phyloP scores from a whole-genome alignment of 2,113 vertebrate genomes.

The Patagioenas fasciata region DNA sequence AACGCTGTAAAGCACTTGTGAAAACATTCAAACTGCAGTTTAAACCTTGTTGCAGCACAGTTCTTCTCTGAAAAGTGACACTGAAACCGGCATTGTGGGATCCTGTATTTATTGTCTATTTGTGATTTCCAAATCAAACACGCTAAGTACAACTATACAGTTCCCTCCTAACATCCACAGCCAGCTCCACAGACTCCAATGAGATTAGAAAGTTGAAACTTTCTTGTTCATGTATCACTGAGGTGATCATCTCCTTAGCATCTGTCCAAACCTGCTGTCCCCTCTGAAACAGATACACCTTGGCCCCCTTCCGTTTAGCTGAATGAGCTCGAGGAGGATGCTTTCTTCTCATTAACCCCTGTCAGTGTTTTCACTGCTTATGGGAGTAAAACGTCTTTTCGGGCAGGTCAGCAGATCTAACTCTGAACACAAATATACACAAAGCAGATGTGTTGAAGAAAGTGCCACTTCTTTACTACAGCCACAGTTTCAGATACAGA shows the following conservation, averaged over 20 bases:
- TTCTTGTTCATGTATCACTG: background rate
- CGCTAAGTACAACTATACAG: background rate
- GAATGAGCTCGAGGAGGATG: background rate
- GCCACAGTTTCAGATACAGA: background rate
- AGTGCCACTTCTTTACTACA: background rate
- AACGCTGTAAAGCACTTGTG: constrained; percentile 32
- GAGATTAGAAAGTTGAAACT: background rate
- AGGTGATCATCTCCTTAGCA: background rate
- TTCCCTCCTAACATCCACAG: background rate
- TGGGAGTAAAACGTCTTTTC: background rate
- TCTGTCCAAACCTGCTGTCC: background rate
- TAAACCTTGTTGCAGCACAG: constrained; percentile 8
- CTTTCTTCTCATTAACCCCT: background rate
- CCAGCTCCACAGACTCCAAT: background rate
- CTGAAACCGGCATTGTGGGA: constrained; percentile 34
- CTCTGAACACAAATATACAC: background rate
- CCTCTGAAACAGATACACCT: background rate
- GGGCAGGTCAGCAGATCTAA: background rate
- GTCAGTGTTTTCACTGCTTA: background rate
- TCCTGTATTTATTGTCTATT: constrained; percentile 36
- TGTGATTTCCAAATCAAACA: constrained; percentile 35
- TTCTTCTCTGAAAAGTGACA: constrained; percentile 9
- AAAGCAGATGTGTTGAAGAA: background rate
- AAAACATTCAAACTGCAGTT: constrained; percentile 63
- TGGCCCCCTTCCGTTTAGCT: background rate